Evolutionary conservation across 2,113 vertebrate genomes (phyloP).

Genomic region (Microtus richardsoni): DNA sequence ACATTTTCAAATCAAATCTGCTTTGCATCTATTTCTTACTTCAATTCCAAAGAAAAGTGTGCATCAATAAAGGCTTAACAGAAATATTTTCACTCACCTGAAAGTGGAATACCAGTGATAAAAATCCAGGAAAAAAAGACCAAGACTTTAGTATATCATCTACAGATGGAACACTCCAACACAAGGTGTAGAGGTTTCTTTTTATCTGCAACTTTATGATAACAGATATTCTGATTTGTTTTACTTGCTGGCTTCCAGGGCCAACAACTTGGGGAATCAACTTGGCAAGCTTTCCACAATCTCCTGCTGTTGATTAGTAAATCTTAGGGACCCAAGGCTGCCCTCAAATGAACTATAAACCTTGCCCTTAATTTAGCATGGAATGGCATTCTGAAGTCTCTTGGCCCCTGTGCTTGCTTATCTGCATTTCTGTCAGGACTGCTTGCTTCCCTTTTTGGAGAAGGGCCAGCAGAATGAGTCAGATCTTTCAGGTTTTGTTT

Average conservation of each 20-base stretch:
- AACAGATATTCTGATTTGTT: slow-evolving; percentile 18
- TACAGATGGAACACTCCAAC: background rate
- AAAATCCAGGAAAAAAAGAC: background rate
- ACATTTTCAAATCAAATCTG: background rate
- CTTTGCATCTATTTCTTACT: background rate
- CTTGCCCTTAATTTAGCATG: slow-evolving; percentile 53
- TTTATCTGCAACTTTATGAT: slow-evolving; percentile 8
- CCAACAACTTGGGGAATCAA: slow-evolving; percentile 22
- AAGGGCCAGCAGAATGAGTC: slow-evolving; percentile 59
- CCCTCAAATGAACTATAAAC: slow-evolving; percentile 14
- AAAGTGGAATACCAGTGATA: background rate
- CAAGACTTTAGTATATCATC: background rate
- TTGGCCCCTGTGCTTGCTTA: slow-evolving; percentile 50
- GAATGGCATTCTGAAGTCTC: slow-evolving; percentile 55
- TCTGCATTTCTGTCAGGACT: slow-evolving; percentile 54
- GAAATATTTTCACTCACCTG: background rate
- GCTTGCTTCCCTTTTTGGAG: slow-evolving; percentile 55
- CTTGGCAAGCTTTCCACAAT: slow-evolving; percentile 34
- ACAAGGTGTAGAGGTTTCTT: background rate
- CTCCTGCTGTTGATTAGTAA: background rate
- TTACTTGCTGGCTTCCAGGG: slow-evolving; percentile 8
- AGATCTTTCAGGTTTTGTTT: slow-evolving; percentile 66
- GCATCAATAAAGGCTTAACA: slow-evolving; percentile 7
- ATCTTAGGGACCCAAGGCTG: slow-evolving; percentile 42
- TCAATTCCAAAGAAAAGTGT: background rate